These are phyloP conservation scores for Latrodectus geometricus DNA, from an alignment of 1,140 invertebrate species.

Conservation along the genomic window DNA sequence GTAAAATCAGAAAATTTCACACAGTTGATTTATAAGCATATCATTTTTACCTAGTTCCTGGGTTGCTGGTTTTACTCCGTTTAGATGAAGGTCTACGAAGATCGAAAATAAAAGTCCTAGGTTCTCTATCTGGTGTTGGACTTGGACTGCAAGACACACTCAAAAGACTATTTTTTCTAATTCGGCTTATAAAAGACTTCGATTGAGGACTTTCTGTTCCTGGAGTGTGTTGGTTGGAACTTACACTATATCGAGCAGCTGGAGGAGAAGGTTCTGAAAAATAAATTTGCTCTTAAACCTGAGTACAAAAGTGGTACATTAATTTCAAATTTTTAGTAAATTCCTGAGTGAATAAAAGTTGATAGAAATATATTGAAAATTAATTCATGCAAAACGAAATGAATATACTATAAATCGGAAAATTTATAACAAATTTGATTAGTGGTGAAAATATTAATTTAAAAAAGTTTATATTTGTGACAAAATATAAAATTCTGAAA, in stretches of 20 bases:
- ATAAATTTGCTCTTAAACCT: not conserved
- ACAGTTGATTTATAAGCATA: too few relatives aligned
- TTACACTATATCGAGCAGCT: constrained; percentile 62
- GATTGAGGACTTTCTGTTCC: constrained; percentile 62
- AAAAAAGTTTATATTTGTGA: too few relatives aligned
- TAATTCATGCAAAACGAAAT: too few relatives aligned
- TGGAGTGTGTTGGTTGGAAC: constrained; percentile 59
- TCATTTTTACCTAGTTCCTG: not conserved
- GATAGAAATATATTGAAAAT: too few relatives aligned
- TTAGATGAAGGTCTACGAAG: constrained; percentile 75
- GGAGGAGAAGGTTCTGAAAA: constrained; percentile 63
- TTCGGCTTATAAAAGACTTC: constrained; percentile 45
- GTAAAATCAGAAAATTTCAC: too few relatives aligned
- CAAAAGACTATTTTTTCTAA: constrained; percentile 56
- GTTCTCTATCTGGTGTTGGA: constrained; percentile 48
- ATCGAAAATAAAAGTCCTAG: constrained; percentile 83
- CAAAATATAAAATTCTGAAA: too few relatives aligned
- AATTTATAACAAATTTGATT: too few relatives aligned
- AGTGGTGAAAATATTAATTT: too few relatives aligned
- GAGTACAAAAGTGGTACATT: too few relatives aligned
- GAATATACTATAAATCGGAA: too few relatives aligned
- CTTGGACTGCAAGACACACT: constrained; percentile 32
- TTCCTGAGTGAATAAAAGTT: too few relatives aligned
- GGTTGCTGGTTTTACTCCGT: constrained; percentile 42
- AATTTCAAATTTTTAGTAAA: too few relatives aligned